These are phyloP conservation scores for Pseudomyrmex pallidus DNA, from an alignment of 1,140 invertebrate species.

Conservation along the genomic window DNA sequence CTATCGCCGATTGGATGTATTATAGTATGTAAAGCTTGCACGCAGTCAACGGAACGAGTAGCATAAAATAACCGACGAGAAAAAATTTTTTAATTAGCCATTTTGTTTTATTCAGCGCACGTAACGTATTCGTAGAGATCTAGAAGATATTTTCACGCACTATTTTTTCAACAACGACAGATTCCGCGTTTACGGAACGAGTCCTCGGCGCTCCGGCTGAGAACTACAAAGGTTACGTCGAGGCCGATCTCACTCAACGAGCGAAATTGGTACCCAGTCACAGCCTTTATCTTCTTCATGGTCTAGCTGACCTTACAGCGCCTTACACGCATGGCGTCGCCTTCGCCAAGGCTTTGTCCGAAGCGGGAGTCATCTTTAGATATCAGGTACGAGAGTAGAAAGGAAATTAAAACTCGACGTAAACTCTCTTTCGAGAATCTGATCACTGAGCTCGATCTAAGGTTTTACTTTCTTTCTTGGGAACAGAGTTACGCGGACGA, in stretches of 20 bases:
- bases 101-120: too few species aligned
- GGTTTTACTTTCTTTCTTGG: neutral
- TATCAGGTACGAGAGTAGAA: slow-evolving; percentile 90
- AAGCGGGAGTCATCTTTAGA: slow-evolving; percentile 94
- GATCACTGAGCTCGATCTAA: neutral
- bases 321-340: slow-evolving; percentile 96
- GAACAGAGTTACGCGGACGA: slow-evolving; percentile 93
- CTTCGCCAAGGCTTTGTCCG: slow-evolving; percentile 93
- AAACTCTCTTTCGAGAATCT: neutral
- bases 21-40: slow-evolving; percentile 90
- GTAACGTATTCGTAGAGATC: neutral
- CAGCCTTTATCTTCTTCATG: slow-evolving; percentile 95
- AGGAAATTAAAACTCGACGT: neutral
- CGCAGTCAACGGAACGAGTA: neutral
- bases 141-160: neutral
- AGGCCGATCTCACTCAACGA: slow-evolving; percentile 94
- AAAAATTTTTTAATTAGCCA: neutral
- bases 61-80: neutral
- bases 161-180: slow-evolving; percentile 84
- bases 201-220: slow-evolving; percentile 94
- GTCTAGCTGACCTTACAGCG: slow-evolving; percentile 95
- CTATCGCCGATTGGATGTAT: slow-evolving; percentile 97
- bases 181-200: slow-evolving; percentile 97
- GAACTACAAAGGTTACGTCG: slow-evolving; percentile 96
- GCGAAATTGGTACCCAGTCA: slow-evolving; percentile 93